Conservation (phyloP, 2,797 vertebrate species). For the Syngnathus rostellatus region DNA sequence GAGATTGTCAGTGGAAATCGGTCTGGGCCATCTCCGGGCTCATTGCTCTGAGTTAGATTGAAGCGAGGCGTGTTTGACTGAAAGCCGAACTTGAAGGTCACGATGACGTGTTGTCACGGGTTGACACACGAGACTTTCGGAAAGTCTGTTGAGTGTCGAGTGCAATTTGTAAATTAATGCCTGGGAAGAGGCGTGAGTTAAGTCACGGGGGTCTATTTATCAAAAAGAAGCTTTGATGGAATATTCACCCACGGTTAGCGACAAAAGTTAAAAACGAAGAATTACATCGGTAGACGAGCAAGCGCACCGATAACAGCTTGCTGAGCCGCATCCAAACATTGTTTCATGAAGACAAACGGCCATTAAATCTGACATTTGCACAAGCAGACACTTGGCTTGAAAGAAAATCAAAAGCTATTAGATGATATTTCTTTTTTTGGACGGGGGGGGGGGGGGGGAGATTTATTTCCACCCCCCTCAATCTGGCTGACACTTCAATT, state of each 20-base stretch:
- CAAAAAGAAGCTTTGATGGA: no score
- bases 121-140: background rate
- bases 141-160: background rate
- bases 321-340: conserved; percentile 3
- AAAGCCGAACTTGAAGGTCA: conserved; percentile 45
- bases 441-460: background rate
- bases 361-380: conserved; percentile 50
- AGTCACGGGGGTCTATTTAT: no score
- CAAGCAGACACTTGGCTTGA: conserved; percentile 29
- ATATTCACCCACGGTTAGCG: no score
- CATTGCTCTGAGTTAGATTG: conserved; percentile 50
- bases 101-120: conserved; percentile 2
- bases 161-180: no score
- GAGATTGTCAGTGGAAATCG: conserved; percentile 26
- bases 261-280: background rate
- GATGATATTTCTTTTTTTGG: conserved; percentile 20
- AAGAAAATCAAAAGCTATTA: conserved; percentile 34
- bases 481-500: conserved; percentile 57
- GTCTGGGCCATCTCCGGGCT: conserved; percentile 19
- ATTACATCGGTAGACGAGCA: background rate
- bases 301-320: conserved; percentile 8
- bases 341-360: conserved; percentile 31
- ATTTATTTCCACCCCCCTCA: conserved; percentile 15
- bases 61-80: conserved; percentile 24
- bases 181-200: background rate